Evolutionary conservation across 2,113 vertebrate genomes (phyloP).

Genomic region (Sturnus vulgaris): DNA sequence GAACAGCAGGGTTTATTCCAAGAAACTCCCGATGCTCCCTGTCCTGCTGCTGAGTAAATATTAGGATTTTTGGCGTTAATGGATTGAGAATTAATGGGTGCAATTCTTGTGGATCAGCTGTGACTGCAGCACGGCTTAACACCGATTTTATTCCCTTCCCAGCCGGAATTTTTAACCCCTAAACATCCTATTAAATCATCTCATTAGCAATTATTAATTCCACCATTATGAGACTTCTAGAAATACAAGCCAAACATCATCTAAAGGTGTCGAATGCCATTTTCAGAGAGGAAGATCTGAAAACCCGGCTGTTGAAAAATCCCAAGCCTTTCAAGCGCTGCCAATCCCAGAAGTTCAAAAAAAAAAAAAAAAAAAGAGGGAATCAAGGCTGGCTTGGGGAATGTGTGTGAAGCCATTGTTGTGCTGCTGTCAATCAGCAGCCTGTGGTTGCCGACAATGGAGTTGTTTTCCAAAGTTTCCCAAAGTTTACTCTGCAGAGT

Average conservation of each 20-base stretch:
- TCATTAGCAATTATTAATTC: neutral
- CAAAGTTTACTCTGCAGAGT: neutral
- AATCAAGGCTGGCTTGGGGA: neutral
- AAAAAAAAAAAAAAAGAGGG: neutral
- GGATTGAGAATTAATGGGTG: neutral
- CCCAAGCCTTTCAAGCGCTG: neutral
- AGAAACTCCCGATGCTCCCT: neutral
- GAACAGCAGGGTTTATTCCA: neutral
- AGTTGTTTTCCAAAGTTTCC: neutral
- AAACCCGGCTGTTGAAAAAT: neutral
- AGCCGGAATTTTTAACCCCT: accelerated
- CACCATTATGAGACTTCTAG: accelerated
- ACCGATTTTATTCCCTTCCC: neutral
- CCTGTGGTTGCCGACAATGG: neutral
- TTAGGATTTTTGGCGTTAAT: accelerated
- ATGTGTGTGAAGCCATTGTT: neutral
- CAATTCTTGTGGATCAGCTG: accelerated
- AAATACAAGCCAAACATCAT: accelerated
- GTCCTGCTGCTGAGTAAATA: neutral
- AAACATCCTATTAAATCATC: accelerated
- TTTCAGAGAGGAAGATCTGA: neutral
- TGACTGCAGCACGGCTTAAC: neutral
- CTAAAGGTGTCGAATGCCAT: neutral
- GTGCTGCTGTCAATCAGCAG: neutral
- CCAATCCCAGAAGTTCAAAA: neutral